A percentile compares a stretch with the other conserved stretches of the same genome.
phyloP scores from a whole-genome alignment of 1,140 invertebrate species.

The Drosophila santomea region DNA sequence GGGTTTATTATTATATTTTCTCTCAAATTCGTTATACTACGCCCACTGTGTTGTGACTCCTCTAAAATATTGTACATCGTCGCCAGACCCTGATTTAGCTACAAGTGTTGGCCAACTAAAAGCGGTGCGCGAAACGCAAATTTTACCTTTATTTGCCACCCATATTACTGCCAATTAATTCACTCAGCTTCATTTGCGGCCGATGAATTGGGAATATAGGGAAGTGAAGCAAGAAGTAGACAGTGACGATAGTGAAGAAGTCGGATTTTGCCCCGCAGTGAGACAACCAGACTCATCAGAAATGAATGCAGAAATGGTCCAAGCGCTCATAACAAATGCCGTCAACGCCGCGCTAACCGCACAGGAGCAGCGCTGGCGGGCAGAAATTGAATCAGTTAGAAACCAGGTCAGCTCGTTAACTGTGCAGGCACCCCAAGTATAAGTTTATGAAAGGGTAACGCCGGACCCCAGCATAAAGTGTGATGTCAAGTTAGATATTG shows the following conservation, averaged over 20 bases:
- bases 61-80: no score
- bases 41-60: no score
- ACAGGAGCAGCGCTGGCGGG: neutral
- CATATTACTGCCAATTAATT: no score
- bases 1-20: no score
- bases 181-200: slow-evolving; percentile 1
- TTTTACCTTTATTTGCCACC: no score
- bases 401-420: neutral
- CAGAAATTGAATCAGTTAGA: slow-evolving; percentile 1
- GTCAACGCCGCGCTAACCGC: neutral
- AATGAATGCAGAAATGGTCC: slow-evolving; percentile 8
- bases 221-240: slow-evolving; percentile 19
- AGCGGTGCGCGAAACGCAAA: no score
- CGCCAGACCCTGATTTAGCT: no score
- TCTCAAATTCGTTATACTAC: no score
- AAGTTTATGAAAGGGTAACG: neutral
- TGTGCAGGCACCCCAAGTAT: slow-evolving; percentile 4
- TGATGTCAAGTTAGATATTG: neutral
- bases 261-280: no score
- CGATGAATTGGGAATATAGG: slow-evolving; percentile 7
- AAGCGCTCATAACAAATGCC: slow-evolving; percentile 6
- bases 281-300: neutral
- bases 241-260: slow-evolving; percentile 15
- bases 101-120: no score
- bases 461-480: neutral